phyloP scores from a whole-genome alignment of 2,888 invertebrate species.

The Halictus quadricinctus region DNA sequence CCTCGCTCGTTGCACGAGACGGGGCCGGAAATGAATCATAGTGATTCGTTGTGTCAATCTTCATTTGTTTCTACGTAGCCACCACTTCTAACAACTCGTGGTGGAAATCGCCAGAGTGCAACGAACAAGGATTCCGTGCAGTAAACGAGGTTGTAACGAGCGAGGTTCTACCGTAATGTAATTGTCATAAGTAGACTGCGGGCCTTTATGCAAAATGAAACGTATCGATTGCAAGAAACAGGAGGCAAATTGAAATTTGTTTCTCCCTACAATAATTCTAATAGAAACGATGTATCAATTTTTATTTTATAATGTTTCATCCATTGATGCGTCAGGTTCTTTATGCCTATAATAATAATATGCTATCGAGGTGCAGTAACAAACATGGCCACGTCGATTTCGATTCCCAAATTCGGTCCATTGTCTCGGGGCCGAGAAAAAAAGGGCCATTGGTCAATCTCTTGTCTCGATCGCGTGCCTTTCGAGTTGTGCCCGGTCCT shows the following conservation, averaged over 20 bases:
- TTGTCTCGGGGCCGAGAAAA: slow-evolving; percentile 21
- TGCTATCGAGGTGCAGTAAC: background rate
- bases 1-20: no score
- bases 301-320: background rate
- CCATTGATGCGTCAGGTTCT: no score
- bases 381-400: background rate
- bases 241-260: background rate
- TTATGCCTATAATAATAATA: background rate
- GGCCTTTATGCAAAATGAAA: background rate
- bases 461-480: slow-evolving; percentile 52
- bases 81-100: no score
- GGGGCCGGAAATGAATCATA: no score
- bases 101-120: no score
- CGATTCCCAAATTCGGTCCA: slow-evolving; percentile 13
- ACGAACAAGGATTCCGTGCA: no score
- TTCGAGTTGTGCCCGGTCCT: slow-evolving; percentile 6
- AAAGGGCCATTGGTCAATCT: slow-evolving; percentile 49
- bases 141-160: no score
- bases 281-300: no score
- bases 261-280: no score
- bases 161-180: no score
- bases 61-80: no score
- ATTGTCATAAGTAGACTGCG: background rate
- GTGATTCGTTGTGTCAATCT: no score
- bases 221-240: background rate